Evolutionary conservation across 1,140 invertebrate species (phyloP).

Genomic region (Cataglyphis hispanica): DNA sequence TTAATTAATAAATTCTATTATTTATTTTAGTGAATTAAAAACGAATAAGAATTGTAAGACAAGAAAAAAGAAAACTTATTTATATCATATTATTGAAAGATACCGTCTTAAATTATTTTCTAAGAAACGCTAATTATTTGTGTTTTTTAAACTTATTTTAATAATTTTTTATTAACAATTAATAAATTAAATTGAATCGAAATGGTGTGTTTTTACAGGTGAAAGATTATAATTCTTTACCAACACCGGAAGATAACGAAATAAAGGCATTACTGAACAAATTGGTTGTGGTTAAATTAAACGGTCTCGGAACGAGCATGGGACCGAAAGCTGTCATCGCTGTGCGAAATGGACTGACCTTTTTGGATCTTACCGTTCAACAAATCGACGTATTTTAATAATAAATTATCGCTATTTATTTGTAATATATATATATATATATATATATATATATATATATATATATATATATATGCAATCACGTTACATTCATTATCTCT

Average conservation of each 20-base stretch:
- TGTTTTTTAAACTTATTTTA: background rate
- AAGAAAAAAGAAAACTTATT: too few relatives aligned
- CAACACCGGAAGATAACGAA: conserved; percentile 90
- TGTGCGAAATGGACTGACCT: conserved; percentile 98
- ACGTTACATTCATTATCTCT: background rate
- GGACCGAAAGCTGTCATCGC: conserved; percentile 99
- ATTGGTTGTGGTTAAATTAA: conserved; percentile 99
- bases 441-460: too few relatives aligned
- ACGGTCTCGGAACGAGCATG: conserved; percentile 99
- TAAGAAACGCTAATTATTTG: background rate
- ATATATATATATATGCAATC: background rate
- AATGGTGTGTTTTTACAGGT: conserved; percentile 85
- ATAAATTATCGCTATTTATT: too few relatives aligned
- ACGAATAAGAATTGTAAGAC: too few relatives aligned
- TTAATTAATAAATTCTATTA: background rate
- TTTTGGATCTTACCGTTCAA: conserved; percentile 99
- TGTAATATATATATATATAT: too few relatives aligned
- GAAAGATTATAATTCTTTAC: conserved; percentile 91
- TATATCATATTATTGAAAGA: too few relatives aligned
- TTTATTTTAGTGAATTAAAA: too few relatives aligned
- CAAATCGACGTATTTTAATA: conserved; percentile 95
- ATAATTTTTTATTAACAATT: background rate
- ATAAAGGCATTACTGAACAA: conserved; percentile 95
- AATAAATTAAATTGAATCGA: background rate
- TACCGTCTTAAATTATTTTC: too few relatives aligned